Conservation (phyloP, 2,113 vertebrate genomes). For the Sinocyclocheilus maitianheensis region DNA sequence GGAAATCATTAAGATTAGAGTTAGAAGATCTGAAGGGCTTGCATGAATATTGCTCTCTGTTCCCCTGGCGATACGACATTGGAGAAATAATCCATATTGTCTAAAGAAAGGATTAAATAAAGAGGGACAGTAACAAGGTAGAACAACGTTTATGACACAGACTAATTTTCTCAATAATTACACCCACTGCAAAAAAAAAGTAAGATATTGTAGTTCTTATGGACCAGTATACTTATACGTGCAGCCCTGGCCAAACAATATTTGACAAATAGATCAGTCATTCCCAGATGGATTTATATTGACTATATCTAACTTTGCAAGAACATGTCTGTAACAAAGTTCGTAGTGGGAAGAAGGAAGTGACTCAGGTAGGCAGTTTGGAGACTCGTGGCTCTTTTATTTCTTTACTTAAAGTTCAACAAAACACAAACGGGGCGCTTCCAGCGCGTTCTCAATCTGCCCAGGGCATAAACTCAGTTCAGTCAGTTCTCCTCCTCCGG, state of each 20-base stretch:
- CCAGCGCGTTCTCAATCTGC: no score
- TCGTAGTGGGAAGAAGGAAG: no score
- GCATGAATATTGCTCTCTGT: constrained; percentile 11
- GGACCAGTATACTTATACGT: neutral
- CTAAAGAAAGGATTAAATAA: constrained; percentile 19
- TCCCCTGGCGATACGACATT: neutral
- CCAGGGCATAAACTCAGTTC: no score
- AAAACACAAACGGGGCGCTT: no score
- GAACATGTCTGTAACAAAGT: no score
- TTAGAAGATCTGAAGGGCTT: constrained; percentile 16
- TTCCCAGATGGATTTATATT: neutral
- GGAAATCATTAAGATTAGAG: constrained; percentile 26
- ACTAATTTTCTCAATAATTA: constrained; percentile 11
- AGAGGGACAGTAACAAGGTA: neutral
- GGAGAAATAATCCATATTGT: constrained; percentile 18
- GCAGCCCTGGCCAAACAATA: neutral
- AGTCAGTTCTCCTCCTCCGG: no score
- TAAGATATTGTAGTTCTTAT: constrained; percentile 3
- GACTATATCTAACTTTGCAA: no score
- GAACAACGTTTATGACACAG: constrained; percentile 1
- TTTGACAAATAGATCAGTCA: neutral
- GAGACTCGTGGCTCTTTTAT: no score
- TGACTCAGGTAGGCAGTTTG: no score
- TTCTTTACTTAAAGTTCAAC: no score
- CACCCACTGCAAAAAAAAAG: neutral